Evolutionary conservation across 2,888 invertebrate genomes (phyloP).

Genomic region (Acanthosepion lycidas): DNA sequence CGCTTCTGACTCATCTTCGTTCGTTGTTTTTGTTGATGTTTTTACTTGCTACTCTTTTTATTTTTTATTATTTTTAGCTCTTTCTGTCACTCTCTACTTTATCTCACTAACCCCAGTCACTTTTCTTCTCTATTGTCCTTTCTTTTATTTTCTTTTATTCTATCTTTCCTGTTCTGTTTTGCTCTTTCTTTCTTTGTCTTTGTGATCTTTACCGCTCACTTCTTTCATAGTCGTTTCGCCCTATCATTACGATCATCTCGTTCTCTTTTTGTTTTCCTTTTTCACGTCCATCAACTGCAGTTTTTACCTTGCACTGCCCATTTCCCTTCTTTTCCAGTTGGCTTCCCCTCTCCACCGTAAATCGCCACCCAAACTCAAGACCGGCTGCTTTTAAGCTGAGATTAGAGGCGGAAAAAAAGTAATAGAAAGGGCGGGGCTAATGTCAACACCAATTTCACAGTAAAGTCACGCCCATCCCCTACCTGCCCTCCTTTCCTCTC

Average conservation of each 20-base stretch:
- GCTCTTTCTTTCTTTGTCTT: neutral
- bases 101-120: neutral
- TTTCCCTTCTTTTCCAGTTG: neutral
- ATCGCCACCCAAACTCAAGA: neutral
- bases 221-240: neutral
- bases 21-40: constrained; percentile 37
- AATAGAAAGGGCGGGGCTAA: constrained; percentile 13
- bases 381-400: constrained; percentile 20
- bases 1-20: neutral
- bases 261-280: neutral
- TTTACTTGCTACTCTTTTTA: neutral
- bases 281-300: neutral
- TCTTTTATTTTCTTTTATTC: neutral
- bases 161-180: neutral
- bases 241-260: neutral
- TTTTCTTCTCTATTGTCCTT: neutral
- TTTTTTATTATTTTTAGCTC: neutral
- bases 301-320: neutral
- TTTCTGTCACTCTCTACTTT: neutral
- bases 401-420: neutral
- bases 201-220: neutral
- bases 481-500: neutral
- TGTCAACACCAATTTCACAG: neutral
- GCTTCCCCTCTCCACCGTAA: no score
- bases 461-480: neutral